These are phyloP conservation scores for Pheucticus melanocephalus DNA, from an alignment of 2,113 vertebrate genomes.

Conservation along the genomic window DNA sequence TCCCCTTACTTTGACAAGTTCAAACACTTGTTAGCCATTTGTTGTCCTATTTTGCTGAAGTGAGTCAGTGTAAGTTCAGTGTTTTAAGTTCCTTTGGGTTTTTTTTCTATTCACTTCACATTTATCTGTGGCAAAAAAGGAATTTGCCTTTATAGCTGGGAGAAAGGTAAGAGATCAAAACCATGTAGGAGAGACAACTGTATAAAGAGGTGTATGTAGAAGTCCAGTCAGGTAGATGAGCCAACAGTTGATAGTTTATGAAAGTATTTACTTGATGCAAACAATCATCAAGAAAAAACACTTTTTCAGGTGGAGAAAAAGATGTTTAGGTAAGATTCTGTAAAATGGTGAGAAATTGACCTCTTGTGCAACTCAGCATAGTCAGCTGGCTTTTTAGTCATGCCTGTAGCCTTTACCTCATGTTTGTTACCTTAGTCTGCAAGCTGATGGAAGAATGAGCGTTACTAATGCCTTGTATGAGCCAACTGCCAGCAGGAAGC, in stretches of 20 bases:
- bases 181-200: not conserved
- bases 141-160: not conserved
- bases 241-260: not conserved
- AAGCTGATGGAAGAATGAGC: constrained; percentile 13
- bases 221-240: not conserved
- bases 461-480: constrained; percentile 8
- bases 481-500: constrained; percentile 39
- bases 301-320: not conserved
- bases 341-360: not conserved
- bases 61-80: not conserved
- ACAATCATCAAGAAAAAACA: not conserved
- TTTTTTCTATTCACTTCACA: not conserved
- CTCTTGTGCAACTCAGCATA: not conserved
- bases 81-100: not conserved
- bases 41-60: not conserved
- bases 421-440: not conserved
- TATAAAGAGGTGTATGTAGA: not conserved
- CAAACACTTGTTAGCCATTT: not conserved
- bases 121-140: not conserved
- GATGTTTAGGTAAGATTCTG: not conserved
- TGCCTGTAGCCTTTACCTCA: not conserved
- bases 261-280: not conserved
- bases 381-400: not conserved
- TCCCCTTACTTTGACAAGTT: not conserved
- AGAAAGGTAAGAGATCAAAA: not conserved